phyloP scores from a whole-genome alignment of 2,113 vertebrate genomes.

The Trichechus manatus region DNA sequence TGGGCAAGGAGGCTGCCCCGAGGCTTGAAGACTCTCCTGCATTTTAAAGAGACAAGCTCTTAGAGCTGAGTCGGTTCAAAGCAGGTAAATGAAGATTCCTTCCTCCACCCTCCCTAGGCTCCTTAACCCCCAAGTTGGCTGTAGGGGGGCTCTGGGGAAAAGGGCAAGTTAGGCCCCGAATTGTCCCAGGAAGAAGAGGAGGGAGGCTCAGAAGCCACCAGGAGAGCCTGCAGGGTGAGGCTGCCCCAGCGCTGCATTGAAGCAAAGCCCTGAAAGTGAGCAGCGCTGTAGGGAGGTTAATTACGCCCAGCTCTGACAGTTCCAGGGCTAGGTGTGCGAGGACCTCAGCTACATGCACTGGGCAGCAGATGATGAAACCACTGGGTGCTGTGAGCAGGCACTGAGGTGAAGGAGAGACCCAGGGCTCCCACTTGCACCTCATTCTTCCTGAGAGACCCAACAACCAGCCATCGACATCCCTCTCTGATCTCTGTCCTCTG shows the following conservation, averaged over 20 bases:
- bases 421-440: neutral
- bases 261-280: neutral
- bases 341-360: neutral
- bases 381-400: neutral
- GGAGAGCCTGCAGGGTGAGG: neutral
- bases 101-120: neutral
- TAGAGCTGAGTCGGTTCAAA: neutral
- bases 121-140: neutral
- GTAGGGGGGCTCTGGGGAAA: neutral
- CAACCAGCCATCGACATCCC: neutral
- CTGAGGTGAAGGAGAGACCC: neutral
- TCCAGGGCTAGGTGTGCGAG: rapidly evolving
- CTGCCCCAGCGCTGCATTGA: too few relatives aligned
- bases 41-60: constrained; percentile 56
- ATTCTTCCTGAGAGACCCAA: neutral
- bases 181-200: neutral
- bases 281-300: neutral
- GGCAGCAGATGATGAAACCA: neutral
- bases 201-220: neutral
- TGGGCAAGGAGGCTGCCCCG: neutral
- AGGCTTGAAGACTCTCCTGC: neutral
- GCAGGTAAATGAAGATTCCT: neutral
- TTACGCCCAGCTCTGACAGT: too few relatives aligned
- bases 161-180: neutral
- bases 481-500: neutral